A percentile compares a stretch with the other conserved stretches of the same genome.
Conservation (phyloP, 2,888 invertebrate species). For the Leistus spinibarbis region DNA sequence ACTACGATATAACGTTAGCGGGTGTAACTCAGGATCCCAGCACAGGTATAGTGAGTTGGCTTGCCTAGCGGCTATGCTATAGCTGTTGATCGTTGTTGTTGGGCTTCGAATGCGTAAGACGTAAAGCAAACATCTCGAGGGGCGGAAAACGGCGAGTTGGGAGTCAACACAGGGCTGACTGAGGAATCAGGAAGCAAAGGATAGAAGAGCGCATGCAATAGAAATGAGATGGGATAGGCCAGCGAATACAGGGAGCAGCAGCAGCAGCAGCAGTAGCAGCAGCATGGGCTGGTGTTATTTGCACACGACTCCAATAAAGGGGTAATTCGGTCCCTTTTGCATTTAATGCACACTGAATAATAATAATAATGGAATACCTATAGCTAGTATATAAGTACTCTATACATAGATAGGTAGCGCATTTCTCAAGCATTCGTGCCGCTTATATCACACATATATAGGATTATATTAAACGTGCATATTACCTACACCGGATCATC, state of each 20-base stretch:
- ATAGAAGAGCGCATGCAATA: too few species aligned
- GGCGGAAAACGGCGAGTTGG: background rate
- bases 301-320: conserved; percentile 36
- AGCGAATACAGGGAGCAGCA: background rate
- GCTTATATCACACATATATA: too few species aligned
- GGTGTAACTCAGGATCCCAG: too few species aligned
- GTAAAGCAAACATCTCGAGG: background rate
- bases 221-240: background rate
- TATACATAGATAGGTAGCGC: background rate
- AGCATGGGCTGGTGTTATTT: conserved; percentile 31
- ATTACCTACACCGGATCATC: conserved; percentile 3
- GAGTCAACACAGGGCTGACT: background rate
- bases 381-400: too few species aligned
- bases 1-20: too few species aligned
- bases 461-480: conserved; percentile 31
- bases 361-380: conserved; percentile 21
- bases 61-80: background rate
- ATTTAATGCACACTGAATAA: conserved; percentile 36
- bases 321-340: conserved; percentile 30
- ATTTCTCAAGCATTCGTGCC: background rate
- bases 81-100: background rate
- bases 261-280: background rate
- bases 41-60: background rate
- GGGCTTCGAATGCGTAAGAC: background rate
- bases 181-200: background rate